Base-by-base conservation (phyloP, 2,888 invertebrate genomes). In the Drosophila fungiperda region DNA sequence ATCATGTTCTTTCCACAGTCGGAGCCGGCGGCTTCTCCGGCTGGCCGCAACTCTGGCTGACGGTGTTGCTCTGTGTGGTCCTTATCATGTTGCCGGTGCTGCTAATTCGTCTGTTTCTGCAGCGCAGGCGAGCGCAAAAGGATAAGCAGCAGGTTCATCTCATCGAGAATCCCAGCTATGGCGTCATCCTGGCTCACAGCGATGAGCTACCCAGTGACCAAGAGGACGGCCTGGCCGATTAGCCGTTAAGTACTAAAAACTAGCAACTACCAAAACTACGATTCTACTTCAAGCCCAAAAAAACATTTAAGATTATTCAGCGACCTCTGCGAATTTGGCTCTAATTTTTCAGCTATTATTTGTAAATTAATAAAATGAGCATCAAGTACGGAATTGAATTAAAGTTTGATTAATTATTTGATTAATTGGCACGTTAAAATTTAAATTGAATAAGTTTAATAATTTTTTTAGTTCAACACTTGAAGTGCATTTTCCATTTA, bases 161-260 rank as follows among this genome's bases (percentile, higher is more conserved):
- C 0, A 88, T 92, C 42, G 93, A 93, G 69, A 90, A 90, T 73
- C 91, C 92, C 11, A 87, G 84, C 8, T 92, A 90, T 49, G 91
- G 91, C 0, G 90, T 90, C 2, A 78, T 87, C 0, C 42, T 89
- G 71, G 84, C 88, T 4, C 80, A 73, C 33, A 77, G 75, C 20
- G 81, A 78, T n/a, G 82, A 84, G 20, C 60, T 63, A 1, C 64
- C 80, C 17, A 70, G 68, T 15, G 86, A 89, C 35, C 76, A 80
- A 45, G 79, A 78, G 50, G 78, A 78, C n/a, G 75, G 71, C 0
- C 20, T 73, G 40, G 83, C 61, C 17, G 80, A 85, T 15, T 89
- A 76, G 15, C 26, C 54, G 12, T 23, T 38, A 26, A 36, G 2
- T n/a, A 38, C 8, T 8, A 23, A 23, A 23, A 45, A 8, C 15